Evolutionary conservation across 2,888 invertebrate species (phyloP), one percentile per base, ranked within the genome.

Genomic region (Rapana venosa): DNA sequence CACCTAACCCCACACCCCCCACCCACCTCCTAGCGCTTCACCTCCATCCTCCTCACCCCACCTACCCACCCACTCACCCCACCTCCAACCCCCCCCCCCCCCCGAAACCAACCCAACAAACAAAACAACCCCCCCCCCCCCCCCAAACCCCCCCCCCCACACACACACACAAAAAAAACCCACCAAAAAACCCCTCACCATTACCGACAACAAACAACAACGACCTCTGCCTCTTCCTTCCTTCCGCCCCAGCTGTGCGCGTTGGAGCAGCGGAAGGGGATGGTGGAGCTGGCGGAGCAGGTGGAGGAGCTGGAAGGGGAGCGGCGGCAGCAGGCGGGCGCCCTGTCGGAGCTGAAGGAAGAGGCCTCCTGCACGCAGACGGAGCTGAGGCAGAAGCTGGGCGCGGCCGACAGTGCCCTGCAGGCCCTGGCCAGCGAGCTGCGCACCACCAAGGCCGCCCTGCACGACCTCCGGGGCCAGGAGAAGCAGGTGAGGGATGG

Each of bases 401-500:
- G 94, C 1, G 93, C 95, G 17, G 94, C 96, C 17, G 95, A 96
- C 90, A 94, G 95, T 91, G 95, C 96, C 26, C 95, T 96, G 26
- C 96, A 96, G 74, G 95, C 95, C 1, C 93, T 96, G 77, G 94
- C 95, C 89, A 95, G 95, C 92, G 96, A 96, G 92, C 94, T 96
- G 35, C 92, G 95, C 87, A 95, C 96, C 77, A 95, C 95, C 22
- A 96, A 96, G 93, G 92, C 92, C 83, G 94, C 95, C 20, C 93
- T 96, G 58, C 93, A 94, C 5, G 94, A 95, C 58, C 92, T 94
- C 47, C 94, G 94, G 92, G 94, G 93, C 91, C 94, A 95, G 91
- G 96, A 96, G 90, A 95, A 95, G 92, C 95, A 95, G 95, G 96
- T 96, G 36, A 83, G 47, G 36, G 26, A 30, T 8, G 26, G 66